Base-by-base conservation (phyloP, 2,797 vertebrate genomes). In the Cuniculus paca region DNA sequence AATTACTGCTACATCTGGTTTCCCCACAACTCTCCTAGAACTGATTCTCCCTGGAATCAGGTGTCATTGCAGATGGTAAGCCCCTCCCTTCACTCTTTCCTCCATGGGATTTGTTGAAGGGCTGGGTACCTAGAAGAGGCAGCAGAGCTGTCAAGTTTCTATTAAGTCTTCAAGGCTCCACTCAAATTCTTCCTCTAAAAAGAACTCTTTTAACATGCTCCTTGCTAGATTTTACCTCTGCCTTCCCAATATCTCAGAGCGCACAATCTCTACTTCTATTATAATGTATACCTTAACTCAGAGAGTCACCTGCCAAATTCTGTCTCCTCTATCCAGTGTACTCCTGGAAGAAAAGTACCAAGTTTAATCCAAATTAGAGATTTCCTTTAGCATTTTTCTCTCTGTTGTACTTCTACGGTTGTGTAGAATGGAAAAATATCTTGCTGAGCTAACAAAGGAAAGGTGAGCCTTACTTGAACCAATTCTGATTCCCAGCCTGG, bases 371-470 rank as follows among this genome's bases (percentile, higher is more conserved):
- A 94, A n/a, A n/a, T 48, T 54, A 56, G 65, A 85, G 48, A 48
- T n/a, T n/a, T 72, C 70, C 72, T 17, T 89, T 56, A 36, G n/a
- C 2, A 34, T 19, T 91, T 45, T 52, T 28, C 58, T 92, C 7
- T 77, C 39, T 65, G 24, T 39, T 68, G 45, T 48, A 39, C 6
- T 75, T 88, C 42, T 92, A 42, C 14, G 81, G 45, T 52, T 94
- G 65, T 83, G 26, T 74, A 65, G 24, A 84, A 72, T 36, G 11
- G 48, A 85, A 85, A 86, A 80, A 72, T 52, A 60, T 1, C 34
- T 83, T 92, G 17, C 74, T 50, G 31, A 81, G 17, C 61, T 63
- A 65, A 61, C 50, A 95, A 87, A 88, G 36, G 22, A 91, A 95
- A 92, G 20, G 7, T 42, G 54, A 79, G 24, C 68, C 48, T 93